Evolutionary conservation across 1,140 invertebrate genomes (phyloP).

Genomic region (Tetragonula clypearis): DNA sequence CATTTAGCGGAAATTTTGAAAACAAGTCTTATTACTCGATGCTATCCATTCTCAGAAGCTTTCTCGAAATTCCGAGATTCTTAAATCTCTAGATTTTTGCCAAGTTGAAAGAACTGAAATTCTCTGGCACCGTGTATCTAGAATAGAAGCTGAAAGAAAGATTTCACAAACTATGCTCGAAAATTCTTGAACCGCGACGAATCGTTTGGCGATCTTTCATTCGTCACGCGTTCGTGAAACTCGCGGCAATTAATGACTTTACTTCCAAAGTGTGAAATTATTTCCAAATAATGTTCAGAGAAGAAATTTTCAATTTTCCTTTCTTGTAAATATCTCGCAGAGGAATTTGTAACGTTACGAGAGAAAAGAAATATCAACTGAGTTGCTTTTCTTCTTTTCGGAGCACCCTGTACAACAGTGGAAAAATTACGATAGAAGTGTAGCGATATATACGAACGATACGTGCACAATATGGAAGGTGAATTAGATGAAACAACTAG

Average conservation of each 20-base stretch:
- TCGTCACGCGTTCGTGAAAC: neutral
- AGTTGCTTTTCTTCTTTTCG: neutral
- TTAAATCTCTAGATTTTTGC: neutral
- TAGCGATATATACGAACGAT: neutral
- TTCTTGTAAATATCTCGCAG: too few relatives aligned
- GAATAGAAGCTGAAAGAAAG: neutral
- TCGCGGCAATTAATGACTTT: neutral
- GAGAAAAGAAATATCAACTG: neutral
- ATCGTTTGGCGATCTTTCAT: neutral
- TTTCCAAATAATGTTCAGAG: neutral
- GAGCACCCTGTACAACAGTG: neutral
- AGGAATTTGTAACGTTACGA: neutral
- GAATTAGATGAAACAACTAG: constrained; percentile 2
- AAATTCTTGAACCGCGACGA: neutral
- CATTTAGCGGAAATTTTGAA: too few relatives aligned
- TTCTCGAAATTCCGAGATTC: neutral
- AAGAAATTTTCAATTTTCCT: neutral
- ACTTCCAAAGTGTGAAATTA: too few relatives aligned
- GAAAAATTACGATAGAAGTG: neutral
- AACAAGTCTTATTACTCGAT: too few relatives aligned
- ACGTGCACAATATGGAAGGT: neutral
- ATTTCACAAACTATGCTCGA: neutral
- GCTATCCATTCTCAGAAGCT: too few relatives aligned
- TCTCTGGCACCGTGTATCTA: neutral
- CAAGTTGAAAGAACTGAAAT: neutral